Percentiles rank a stretch among this genome's conserved stretches.
phyloP scores from a whole-genome alignment of 2,888 invertebrate genomes.

The Mamestra brassicae region DNA sequence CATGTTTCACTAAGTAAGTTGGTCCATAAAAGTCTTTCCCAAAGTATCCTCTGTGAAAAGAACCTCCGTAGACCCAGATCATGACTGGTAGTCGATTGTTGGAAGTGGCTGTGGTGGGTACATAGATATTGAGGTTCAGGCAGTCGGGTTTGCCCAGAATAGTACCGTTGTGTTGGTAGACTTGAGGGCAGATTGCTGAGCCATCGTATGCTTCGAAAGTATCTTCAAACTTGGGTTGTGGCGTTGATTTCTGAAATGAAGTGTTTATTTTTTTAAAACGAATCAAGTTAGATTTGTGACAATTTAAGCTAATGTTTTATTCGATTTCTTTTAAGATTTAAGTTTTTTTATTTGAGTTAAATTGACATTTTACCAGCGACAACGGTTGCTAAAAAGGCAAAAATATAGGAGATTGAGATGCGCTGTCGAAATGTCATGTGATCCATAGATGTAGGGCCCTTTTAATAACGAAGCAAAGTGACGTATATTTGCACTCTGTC shows the following conservation, averaged over 20 bases:
- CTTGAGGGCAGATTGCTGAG: constrained; percentile 77
- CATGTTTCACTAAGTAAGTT: constrained; percentile 74
- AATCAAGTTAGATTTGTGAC: no score
- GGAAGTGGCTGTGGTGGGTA: constrained; percentile 69
- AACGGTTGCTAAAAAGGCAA: not conserved
- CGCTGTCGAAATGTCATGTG: no score
- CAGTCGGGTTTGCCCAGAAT: constrained; percentile 74
- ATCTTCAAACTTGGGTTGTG: constrained; percentile 68
- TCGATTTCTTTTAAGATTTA: no score
- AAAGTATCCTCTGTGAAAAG: constrained; percentile 68
- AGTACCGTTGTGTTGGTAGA: constrained; percentile 59
- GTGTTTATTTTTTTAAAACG: not conserved
- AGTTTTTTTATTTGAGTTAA: no score
- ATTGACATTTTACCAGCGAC: no score
- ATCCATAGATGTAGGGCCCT: no score
- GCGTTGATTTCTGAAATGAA: constrained; percentile 30
- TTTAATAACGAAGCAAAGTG: no score
- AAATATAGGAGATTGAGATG: no score
- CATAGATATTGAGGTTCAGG: constrained; percentile 75
- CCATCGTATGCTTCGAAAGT: constrained; percentile 76
- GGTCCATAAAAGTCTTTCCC: constrained; percentile 70
- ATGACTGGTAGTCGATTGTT: constrained; percentile 75
- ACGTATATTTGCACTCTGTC: no score
- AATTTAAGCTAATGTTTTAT: no score
- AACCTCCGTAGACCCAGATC: constrained; percentile 78